Evolutionary conservation across 2,113 vertebrate genomes (phyloP), one percentile per base, ranked within the genome.

Genomic region (Percopsis transmontana): DNA sequence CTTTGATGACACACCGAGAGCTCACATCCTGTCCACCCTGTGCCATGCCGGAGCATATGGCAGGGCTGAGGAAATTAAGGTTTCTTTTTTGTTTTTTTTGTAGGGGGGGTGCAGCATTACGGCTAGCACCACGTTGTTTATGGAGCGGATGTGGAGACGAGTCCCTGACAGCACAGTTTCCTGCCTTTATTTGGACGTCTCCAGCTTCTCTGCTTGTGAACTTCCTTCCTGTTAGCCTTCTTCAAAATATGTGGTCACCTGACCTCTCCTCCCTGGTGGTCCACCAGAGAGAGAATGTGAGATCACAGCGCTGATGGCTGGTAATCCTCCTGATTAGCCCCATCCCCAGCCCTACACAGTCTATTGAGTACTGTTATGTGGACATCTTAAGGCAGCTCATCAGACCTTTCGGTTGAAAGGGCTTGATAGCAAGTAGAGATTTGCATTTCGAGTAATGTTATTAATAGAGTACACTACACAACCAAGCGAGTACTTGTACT

Each of bases 161-260:
- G 72, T 56, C 45, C 65, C 40, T 51, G 77, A 72, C 75, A 81
- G 79, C 44, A n/a, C n/a, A 24, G 66, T 71, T 92, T 92, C 90
- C 91, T 91, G 85, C 72, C 81, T 74, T 73, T 62, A 67, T 79
- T 82, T 75, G 70, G 67, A 76, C 59, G 44, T 71, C 66, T 70
- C 81, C 74, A 61, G 77, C 58, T 77, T 68, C 55, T 75, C 77
- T 76, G 66, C 62, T 18, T 72, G 65, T 50, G 68, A 61, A 59
- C 75, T 92, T 92, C 91, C 90, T 91, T 91, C 88, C 91, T 70
- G 41, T 71, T 59, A 74, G 55, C 52, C 3, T 59, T 80, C 33
- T 48, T 76, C 67, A 76, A 89, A 91, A 87, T 73, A 83, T 86
- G 87, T 78, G 76, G 77, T 82, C 74, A 79, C 70, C 52, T 80